A percentile compares a stretch with the other conserved stretches of the same genome.
Conservation (phyloP, 2,113 vertebrate species). For the Myiagra hebetior region DNA sequence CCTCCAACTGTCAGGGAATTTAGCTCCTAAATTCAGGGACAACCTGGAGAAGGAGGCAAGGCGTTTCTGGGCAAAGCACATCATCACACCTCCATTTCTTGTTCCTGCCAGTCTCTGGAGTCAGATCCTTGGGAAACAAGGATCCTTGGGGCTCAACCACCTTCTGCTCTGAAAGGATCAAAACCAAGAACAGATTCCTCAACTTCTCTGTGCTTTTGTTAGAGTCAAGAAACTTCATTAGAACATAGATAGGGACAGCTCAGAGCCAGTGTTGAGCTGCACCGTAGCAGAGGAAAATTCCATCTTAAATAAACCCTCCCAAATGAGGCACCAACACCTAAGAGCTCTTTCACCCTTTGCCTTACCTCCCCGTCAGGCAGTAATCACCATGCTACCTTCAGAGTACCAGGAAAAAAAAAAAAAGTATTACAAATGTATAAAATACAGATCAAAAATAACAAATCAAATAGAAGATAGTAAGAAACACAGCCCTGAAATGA, state of each 20-base stretch:
- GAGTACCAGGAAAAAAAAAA: not conserved
- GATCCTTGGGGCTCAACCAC: fast-evolving
- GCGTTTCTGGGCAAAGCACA: not conserved
- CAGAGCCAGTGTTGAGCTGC: not conserved
- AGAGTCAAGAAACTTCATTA: not conserved
- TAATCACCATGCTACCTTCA: not conserved
- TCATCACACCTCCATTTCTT: not conserved
- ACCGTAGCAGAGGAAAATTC: not conserved
- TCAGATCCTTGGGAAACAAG: not conserved
- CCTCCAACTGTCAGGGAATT: not conserved
- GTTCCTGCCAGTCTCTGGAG: not conserved
- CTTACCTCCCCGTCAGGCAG: not conserved
- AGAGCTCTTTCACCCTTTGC: not conserved
- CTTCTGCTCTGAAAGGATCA: not conserved
- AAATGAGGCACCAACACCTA: not conserved
- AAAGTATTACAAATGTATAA: not conserved
- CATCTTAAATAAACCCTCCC: not conserved
- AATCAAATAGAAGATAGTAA: not conserved
- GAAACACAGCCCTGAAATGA: not conserved
- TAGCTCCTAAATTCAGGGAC: not conserved
- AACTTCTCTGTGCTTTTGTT: not conserved
- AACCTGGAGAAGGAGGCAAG: not conserved
- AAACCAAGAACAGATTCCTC: not conserved
- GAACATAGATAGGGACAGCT: not conserved
- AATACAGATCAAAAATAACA: not conserved